Percentiles rank a stretch among this genome's conserved stretches.
phyloP scores from a whole-genome alignment of 2,888 invertebrate species.

The Drosophila heteroneura region DNA sequence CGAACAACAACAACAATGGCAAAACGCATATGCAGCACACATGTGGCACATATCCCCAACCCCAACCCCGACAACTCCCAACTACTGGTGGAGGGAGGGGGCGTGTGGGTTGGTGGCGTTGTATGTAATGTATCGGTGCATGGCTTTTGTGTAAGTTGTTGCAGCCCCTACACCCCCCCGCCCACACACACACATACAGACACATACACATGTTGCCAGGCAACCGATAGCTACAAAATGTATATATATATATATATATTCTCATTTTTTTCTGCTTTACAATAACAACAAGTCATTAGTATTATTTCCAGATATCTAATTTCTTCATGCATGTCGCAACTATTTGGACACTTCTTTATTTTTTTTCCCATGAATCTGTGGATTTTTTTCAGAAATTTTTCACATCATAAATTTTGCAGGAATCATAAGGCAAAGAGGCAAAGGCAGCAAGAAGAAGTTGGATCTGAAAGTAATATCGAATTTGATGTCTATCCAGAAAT shows the following conservation, averaged over 20 bases:
- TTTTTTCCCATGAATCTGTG: constrained; percentile 18
- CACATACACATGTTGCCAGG: constrained; percentile 26
- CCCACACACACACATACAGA: constrained; percentile 1
- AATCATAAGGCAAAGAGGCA: not conserved
- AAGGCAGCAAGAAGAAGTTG: not conserved
- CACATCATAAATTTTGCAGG: not conserved
- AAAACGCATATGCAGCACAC: constrained; percentile 63
- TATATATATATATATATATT: constrained; percentile 2
- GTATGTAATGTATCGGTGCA: constrained; percentile 1
- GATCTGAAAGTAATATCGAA: not conserved
- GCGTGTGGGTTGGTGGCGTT: not conserved
- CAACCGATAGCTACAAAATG: constrained; percentile 35
- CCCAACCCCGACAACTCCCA: not conserved
- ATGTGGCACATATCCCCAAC: constrained; percentile 36
- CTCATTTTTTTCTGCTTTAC: not conserved
- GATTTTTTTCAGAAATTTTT: not conserved
- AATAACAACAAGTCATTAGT: constrained; percentile 7
- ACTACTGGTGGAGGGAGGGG: not conserved
- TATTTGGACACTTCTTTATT: constrained; percentile 2
- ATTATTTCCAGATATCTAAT: constrained; percentile 6
- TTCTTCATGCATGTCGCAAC: not conserved
- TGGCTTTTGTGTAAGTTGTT: constrained; percentile 34
- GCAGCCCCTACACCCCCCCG: constrained; percentile 5
- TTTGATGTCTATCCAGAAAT: not conserved
- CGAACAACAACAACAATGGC: constrained; percentile 34